Evolutionary conservation across 2,888 invertebrate genomes (phyloP), one percentile per base, ranked within the genome.

Genomic region (Platypus cylindrus): DNA sequence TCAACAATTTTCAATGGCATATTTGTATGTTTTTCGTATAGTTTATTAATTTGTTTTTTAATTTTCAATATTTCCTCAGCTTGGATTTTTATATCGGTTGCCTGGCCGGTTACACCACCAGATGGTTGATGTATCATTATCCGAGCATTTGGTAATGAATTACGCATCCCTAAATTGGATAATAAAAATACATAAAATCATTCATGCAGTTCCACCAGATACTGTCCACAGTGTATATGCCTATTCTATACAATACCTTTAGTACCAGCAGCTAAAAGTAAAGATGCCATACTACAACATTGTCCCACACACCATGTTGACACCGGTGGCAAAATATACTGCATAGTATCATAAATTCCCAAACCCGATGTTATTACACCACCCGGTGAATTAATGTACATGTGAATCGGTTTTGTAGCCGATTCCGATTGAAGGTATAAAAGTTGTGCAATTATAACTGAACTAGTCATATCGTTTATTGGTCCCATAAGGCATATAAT

Each of bases 271-370:
- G 87, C 78, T 40, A 97, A 63, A 3, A 97, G 65, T 30, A 98
- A 66, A 12, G 93, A 91, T 1, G 89, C 97, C 95, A 97, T 95
- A 46, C 90, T 91, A 53, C 87, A 86, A 0, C 94, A 95, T 62
- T 94, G 94, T 1, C 95, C 95, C 1, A 84, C 81, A 50, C 83
- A 83, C 73, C 95, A 97, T 0, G 95, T 97, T 3, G 90, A 81
- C 12, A 97, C 81, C 0, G 94, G 94, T 0, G 94, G 91, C 41
- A 84, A 75, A 23, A 97, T 84, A 53, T 95, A 95, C 65, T 97
- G 95, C 94, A 97, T 98, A 17, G 97, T 97, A 56, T 97, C 97
- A 53, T 97, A 98, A 51, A 97, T 95, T 28, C 89, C 95, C 13
- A 97, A 65, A 1, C 95, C 97, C 14, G 94, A 80, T 0, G 95